phyloP scores from a whole-genome alignment of 2,113 vertebrate genomes.

The Saguinus imperator region DNA sequence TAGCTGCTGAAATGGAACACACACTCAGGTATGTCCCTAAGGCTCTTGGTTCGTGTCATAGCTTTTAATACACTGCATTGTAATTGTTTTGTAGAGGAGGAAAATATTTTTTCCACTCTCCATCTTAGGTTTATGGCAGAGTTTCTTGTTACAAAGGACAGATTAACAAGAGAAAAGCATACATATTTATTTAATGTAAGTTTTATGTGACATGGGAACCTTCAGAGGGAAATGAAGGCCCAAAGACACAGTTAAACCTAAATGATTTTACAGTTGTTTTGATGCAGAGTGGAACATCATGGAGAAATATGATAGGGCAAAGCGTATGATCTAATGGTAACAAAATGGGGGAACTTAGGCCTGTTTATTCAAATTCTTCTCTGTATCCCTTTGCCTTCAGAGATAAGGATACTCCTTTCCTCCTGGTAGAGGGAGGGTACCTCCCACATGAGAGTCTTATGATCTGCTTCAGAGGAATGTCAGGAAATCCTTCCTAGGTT shows the following conservation, averaged over 20 bases:
- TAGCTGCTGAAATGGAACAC: background rate
- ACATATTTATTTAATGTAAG: background rate
- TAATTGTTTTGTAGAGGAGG: background rate
- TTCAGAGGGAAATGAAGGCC: background rate
- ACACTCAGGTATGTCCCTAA: background rate
- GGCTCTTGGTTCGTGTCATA: background rate
- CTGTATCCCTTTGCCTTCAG: background rate
- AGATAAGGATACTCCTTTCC: background rate
- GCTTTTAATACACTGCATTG: background rate
- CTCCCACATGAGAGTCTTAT: background rate
- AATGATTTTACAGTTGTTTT: background rate
- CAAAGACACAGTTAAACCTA: background rate
- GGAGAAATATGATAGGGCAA: background rate
- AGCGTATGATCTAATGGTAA: background rate
- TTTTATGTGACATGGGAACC: background rate
- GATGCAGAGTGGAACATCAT: background rate
- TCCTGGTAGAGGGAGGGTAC: background rate
- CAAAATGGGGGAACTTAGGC: background rate
- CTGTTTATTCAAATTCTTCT: background rate
- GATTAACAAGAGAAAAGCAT: background rate
- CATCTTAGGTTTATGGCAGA: background rate
- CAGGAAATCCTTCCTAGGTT: background rate
- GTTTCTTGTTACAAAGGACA: background rate
- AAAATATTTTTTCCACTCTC: background rate
- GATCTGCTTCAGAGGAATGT: background rate